Evolutionary conservation across 2,888 invertebrate species (phyloP).

Genomic region (Caenorhabditis angaria): DNA sequence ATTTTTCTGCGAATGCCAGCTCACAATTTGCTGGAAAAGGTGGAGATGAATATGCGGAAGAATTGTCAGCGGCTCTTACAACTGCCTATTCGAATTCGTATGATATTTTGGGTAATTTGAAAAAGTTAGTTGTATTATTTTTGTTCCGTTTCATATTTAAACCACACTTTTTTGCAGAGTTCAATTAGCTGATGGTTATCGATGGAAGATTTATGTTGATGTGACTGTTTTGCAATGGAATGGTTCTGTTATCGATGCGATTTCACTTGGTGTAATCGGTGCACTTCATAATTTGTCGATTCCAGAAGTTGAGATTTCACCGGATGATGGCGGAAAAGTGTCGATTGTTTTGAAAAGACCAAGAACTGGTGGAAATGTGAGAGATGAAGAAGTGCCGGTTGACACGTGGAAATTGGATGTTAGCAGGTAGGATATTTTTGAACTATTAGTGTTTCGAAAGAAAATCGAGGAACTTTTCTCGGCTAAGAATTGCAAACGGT

Average conservation of each 20-base stretch:
- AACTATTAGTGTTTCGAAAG: background rate
- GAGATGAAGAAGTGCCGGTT: conserved; percentile 43
- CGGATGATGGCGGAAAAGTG: conserved; percentile 61
- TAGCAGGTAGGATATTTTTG: conserved; percentile 13
- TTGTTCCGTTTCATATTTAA: no score
- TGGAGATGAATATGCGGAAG: conserved; percentile 87
- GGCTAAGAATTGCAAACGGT: no score
- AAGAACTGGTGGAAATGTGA: conserved; percentile 32
- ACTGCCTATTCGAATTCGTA: conserved; percentile 79
- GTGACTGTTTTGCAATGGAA: conserved; percentile 85
- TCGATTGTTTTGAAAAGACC: conserved; percentile 53
- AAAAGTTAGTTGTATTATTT: conserved; percentile 40
- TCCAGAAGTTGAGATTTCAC: conserved; percentile 54
- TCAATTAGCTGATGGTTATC: conserved; percentile 54
- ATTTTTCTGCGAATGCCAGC: conserved; percentile 96
- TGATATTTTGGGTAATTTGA: conserved; percentile 77
- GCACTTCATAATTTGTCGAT: conserved; percentile 62
- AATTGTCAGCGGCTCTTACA: conserved; percentile 83
- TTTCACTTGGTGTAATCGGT: conserved; percentile 80
- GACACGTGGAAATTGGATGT: conserved; percentile 60
- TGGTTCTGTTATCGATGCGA: conserved; percentile 93
- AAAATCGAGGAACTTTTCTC: no score
- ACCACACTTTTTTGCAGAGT: conserved; percentile 40
- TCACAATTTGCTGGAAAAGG: conserved; percentile 93
- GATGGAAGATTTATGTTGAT: conserved; percentile 63